Base-by-base conservation (phyloP, 2,888 invertebrate genomes). In the Lagria hirta region DNA sequence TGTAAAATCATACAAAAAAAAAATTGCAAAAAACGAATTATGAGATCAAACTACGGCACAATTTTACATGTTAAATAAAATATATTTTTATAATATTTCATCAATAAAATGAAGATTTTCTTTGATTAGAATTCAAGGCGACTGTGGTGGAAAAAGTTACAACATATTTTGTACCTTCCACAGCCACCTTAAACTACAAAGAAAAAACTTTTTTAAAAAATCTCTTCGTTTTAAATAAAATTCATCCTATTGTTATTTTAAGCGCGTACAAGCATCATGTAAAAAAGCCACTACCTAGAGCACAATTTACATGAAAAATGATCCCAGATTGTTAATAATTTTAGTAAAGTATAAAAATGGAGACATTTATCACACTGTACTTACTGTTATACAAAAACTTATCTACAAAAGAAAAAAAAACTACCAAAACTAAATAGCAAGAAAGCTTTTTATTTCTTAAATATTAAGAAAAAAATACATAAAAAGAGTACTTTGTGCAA, bases 381-480 rank as follows among this genome's bases (percentile, higher is more conserved):
- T 45, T 35, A 38, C 41, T 41, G 26, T 29, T 35, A 15, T 22
- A 34, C 17, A 36, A 13, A 43, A 34, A 36, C 14, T 26, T 46
- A 46, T 46, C 35, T 45, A 34, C 42, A 51, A 51, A 41, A 38
- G 42, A 38, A 37, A 46, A 52, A n/a, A 42, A 43, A 49, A 51
- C 51, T 37, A 50, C 45, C 37, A 43, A 27, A 37, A 43, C 37
- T 47, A 56, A 49, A 48, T 53, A 59, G 57, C 57, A 60, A 57
- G 58, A 62, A 66, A 65, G 64, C 64, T 54, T 57, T 65, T 66
- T 67, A 64, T 64, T 66, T 65, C 58, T 65, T 61, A 59, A 61
- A 61, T 55, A 61, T 60, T 62, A 62, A 57, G 62, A 64, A 62
- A 58, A n/a, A 62, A 55, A 54, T 62, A 62, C 62, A 65, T 60